phyloP scores from a whole-genome alignment of 2,113 vertebrate genomes.

The Ochotona curzoniae region DNA sequence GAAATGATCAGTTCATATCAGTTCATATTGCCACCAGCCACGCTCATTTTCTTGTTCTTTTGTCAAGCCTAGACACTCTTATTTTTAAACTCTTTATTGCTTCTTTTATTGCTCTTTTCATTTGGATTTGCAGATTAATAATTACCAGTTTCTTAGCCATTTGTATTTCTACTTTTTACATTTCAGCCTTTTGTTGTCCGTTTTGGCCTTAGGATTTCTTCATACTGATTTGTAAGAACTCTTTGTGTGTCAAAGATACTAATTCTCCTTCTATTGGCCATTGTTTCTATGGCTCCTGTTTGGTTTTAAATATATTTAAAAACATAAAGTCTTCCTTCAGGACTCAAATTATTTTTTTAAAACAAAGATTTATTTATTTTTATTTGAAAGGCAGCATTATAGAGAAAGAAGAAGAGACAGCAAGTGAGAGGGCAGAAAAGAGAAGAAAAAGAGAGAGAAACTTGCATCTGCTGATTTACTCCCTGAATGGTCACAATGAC shows the following conservation, averaged over 20 bases:
- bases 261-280: background rate
- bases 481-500: too few species aligned
- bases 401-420: too few species aligned
- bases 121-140: constrained; percentile 17
- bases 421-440: too few species aligned
- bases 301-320: constrained; percentile 20
- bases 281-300: constrained; percentile 35
- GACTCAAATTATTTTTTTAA: too few species aligned
- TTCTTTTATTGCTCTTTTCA: constrained; percentile 9
- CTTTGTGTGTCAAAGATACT: constrained; percentile 28
- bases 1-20: background rate
- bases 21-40: background rate
- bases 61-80: background rate
- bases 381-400: too few species aligned
- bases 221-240: constrained; percentile 48
- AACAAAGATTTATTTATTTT: too few species aligned
- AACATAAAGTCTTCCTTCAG: too few species aligned
- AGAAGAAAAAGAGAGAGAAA: too few species aligned
- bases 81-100: constrained; percentile 23
- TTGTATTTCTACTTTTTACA: background rate
- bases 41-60: background rate
- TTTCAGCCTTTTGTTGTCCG: background rate
- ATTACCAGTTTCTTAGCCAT: background rate
- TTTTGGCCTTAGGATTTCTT: constrained; percentile 22
- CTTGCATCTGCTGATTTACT: too few species aligned